phyloP scores from a whole-genome alignment of 2,888 invertebrate species.

The Synanthedon formicaeformis region DNA sequence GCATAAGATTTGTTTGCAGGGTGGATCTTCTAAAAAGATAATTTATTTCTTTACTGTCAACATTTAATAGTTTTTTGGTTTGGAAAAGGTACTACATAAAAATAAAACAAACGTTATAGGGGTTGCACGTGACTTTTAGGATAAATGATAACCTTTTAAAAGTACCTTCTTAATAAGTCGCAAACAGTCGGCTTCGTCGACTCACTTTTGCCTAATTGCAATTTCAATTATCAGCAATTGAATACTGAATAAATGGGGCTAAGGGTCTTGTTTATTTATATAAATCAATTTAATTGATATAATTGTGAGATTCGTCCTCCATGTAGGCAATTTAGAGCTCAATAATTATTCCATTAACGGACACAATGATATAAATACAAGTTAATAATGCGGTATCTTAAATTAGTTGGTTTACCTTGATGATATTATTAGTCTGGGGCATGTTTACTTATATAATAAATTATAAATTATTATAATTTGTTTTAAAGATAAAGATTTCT shows the following conservation, averaged over 20 bases:
- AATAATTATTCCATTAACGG: not conserved
- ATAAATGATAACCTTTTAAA: too few species aligned
- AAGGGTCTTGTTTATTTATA: slow-evolving; percentile 4
- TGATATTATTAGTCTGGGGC: not conserved
- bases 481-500: too few species aligned
- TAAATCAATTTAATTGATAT: slow-evolving; percentile 16
- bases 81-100: too few species aligned
- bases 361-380: not conserved
- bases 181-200: slow-evolving; percentile 9
- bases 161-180: not conserved
- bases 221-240: not conserved
- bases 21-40: too few species aligned
- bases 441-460: too few species aligned
- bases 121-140: too few species aligned
- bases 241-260: not conserved
- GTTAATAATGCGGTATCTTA: not conserved
- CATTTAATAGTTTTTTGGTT: too few species aligned
- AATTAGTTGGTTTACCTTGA: not conserved
- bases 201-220: slow-evolving; percentile 9
- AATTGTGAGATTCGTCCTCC: slow-evolving; percentile 11
- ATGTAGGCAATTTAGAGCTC: not conserved
- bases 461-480: too few species aligned
- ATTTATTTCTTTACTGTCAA: too few species aligned
- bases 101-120: too few species aligned
- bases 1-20: too few species aligned